Conservation (phyloP, 2,797 vertebrate species). For the Rhadinocentrus ornatus region DNA sequence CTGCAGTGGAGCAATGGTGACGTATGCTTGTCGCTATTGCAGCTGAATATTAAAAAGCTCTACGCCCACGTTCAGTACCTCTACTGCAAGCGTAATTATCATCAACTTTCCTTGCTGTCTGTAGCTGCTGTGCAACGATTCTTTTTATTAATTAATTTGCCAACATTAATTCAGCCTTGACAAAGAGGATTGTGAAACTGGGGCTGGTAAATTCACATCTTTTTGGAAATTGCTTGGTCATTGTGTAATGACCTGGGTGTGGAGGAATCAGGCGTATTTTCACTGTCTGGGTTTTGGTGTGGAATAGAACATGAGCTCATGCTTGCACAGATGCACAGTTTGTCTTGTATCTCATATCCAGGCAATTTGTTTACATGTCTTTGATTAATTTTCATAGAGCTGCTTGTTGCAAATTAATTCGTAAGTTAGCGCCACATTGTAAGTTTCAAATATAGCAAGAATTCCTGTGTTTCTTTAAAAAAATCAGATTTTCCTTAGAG, state of each 20-base stretch:
- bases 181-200: conserved; percentile 19
- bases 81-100: conserved; percentile 83
- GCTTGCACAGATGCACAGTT: conserved; percentile 21
- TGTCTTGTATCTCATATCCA: conserved; percentile 10
- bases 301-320: not conserved
- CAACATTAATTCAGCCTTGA: conserved; percentile 50
- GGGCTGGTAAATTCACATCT: conserved; percentile 28
- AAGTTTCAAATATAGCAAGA: not conserved
- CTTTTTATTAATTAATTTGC: conserved; percentile 51
- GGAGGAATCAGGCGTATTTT: conserved; percentile 19
- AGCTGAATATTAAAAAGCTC: conserved; percentile 89
- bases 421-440: not conserved
- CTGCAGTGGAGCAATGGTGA: conserved; percentile 85
- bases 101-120: conserved; percentile 75
- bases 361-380: conserved; percentile 37
- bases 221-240: conserved; percentile 37
- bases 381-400: conserved; percentile 3
- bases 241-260: conserved; percentile 42
- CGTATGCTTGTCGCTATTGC: conserved; percentile 81
- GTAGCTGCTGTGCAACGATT: conserved; percentile 54
- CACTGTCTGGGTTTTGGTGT: not conserved
- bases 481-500: conserved; percentile 15
- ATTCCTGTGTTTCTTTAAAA: conserved; percentile 4
- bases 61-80: conserved; percentile 82
- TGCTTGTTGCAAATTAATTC: conserved; percentile 11